Conservation (phyloP, 2,113 vertebrate species). For the Cettia cetti region DNA sequence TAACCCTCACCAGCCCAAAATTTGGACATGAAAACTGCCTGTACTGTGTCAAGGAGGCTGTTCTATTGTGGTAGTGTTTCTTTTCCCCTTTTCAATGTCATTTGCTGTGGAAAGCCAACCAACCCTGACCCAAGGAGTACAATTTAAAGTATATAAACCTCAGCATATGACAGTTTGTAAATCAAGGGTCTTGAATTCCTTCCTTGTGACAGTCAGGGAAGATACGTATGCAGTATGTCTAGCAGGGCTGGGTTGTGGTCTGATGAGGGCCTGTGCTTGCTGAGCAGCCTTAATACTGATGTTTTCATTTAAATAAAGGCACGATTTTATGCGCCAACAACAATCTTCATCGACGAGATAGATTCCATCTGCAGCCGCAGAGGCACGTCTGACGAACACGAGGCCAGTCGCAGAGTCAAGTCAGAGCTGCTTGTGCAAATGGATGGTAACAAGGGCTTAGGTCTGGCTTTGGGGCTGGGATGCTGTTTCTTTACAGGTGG, state of each 20-base stretch:
- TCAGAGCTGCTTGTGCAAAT: constrained; percentile 83
- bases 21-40: background rate
- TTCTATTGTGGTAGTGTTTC: background rate
- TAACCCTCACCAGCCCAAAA: background rate
- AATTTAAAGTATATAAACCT: background rate
- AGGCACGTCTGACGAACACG: constrained; percentile 80
- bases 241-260: background rate
- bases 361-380: constrained; percentile 83
- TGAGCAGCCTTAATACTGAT: background rate
- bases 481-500: background rate
- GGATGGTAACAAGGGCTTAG: constrained; percentile 74
- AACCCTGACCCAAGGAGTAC: background rate
- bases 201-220: background rate
- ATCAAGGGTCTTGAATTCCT: background rate
- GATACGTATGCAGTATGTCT: background rate
- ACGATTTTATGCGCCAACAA: constrained; percentile 81
- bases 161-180: background rate
- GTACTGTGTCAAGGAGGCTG: background rate
- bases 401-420: constrained; percentile 84
- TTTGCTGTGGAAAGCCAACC: background rate
- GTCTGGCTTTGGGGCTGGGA: background rate
- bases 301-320: constrained; percentile 70
- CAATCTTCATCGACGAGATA: constrained; percentile 84
- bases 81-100: background rate
- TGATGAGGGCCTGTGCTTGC: background rate